These are phyloP conservation scores for Molothrus aeneus DNA, from an alignment of 2,797 vertebrate genomes.

Conservation along the genomic window DNA sequence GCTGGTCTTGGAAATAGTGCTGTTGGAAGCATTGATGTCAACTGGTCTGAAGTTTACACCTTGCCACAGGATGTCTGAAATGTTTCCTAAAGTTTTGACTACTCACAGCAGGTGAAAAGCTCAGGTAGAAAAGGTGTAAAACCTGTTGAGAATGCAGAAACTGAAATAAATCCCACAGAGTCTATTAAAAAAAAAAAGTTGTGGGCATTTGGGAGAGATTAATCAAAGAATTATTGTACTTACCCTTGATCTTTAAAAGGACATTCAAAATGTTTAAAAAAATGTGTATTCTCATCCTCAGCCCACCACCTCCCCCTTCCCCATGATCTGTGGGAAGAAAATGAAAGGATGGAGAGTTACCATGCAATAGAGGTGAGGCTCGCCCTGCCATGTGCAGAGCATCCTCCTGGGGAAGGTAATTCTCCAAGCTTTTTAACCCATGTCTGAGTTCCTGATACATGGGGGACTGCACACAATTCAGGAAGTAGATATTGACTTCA, in stretches of 20 bases:
- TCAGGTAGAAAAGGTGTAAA: background rate
- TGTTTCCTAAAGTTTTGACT: background rate
- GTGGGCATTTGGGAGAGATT: background rate
- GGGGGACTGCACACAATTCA: background rate
- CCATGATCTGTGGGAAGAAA: background rate
- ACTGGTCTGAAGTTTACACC: background rate
- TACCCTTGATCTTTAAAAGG: background rate
- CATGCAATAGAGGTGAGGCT: accelerated
- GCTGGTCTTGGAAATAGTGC: background rate
- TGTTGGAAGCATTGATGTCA: background rate
- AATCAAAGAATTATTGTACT: background rate
- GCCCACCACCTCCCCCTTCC: accelerated
- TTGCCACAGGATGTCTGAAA: background rate
- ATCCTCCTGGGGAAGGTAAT: background rate
- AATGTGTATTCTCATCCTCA: background rate
- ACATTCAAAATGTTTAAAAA: background rate
- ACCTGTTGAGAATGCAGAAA: background rate
- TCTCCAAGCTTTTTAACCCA: background rate
- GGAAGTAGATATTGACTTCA: background rate
- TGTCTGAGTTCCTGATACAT: background rate
- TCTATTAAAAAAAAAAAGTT: background rate
- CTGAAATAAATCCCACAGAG: background rate
- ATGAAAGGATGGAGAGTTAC: background rate
- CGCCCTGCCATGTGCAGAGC: accelerated
- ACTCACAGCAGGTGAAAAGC: background rate